Conservation (phyloP, 23 tunicate genomes). For the Pegea sp. region DNA sequence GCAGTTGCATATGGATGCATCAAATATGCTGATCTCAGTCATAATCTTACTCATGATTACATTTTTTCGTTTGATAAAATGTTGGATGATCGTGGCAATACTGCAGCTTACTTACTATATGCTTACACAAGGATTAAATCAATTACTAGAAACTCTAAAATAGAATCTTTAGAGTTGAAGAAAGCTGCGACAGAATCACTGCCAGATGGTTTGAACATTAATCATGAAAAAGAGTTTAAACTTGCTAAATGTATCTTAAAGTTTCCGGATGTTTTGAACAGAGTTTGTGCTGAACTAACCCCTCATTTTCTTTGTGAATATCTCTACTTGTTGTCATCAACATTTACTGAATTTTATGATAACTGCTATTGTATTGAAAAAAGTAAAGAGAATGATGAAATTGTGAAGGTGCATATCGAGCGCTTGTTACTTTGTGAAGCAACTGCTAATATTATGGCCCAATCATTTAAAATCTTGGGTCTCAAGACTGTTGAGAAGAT, state of each 20-base stretch:
- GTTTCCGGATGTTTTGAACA: slow-evolving; percentile 60
- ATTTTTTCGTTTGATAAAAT: slow-evolving; percentile 85
- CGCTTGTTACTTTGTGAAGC: slow-evolving; percentile 62
- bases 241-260: slow-evolving; percentile 31
- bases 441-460: slow-evolving; percentile 45
- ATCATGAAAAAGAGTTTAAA: slow-evolving; percentile 59
- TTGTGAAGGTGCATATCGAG: slow-evolving; percentile 24
- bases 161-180: slow-evolving; percentile 16
- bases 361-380: slow-evolving; percentile 76
- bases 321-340: slow-evolving; percentile 49
- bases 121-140: slow-evolving; percentile 78
- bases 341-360: slow-evolving; percentile 84
- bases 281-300: slow-evolving; percentile 44
- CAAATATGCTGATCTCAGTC: slow-evolving; percentile 81
- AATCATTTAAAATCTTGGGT: slow-evolving; percentile 46
- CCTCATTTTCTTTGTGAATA: slow-evolving; percentile 70
- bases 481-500: slow-evolving; percentile 43
- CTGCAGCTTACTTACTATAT: slow-evolving; percentile 82
- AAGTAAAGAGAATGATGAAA: slow-evolving; percentile 41
- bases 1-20: slow-evolving; percentile 94
- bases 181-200: slow-evolving; percentile 16
- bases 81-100: slow-evolving; percentile 92
- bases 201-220: slow-evolving; percentile 34
- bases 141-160: slow-evolving; percentile 33
- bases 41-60: slow-evolving; percentile 67